Evolutionary conservation across 2,888 invertebrate genomes (phyloP).

Genomic region (Drosophila colorata): DNA sequence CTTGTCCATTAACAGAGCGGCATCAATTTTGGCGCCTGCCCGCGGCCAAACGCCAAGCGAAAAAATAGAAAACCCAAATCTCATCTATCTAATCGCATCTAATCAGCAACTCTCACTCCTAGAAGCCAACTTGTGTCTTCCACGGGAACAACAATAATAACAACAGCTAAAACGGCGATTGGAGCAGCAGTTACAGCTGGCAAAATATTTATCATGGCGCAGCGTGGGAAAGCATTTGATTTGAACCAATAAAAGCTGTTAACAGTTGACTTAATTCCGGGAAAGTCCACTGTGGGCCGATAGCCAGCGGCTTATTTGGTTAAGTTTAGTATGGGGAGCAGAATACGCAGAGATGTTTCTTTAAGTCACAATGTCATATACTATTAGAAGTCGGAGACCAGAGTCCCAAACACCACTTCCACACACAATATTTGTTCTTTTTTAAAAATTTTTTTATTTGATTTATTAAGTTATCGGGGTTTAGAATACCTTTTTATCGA

Average conservation of each 20-base stretch:
- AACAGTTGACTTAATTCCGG: not conserved
- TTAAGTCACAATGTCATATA: no score
- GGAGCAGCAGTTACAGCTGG: constrained; percentile 8
- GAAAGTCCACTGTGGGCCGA: not conserved
- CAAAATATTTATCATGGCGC: constrained; percentile 32
- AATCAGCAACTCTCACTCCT: constrained; percentile 54
- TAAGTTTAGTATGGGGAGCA: not conserved
- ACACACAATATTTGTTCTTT: no score
- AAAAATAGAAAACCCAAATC: constrained; percentile 49
- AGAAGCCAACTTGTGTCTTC: constrained; percentile 5
- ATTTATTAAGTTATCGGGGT: no score
- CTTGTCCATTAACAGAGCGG: constrained; percentile 31
- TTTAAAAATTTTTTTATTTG: no score
- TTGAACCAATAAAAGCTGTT: constrained; percentile 8
- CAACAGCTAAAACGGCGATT: constrained; percentile 2
- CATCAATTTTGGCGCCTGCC: constrained; percentile 68
- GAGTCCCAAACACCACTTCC: no score
- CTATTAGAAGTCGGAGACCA: no score
- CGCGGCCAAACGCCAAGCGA: constrained; percentile 29
- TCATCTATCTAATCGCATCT: constrained; percentile 72
- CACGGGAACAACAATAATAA: constrained; percentile 17
- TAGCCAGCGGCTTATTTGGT: no score
- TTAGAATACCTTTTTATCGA: no score
- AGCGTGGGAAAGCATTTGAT: constrained; percentile 10
- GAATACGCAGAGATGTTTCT: not conserved